These are phyloP conservation scores for Cabera pusaria DNA, from an alignment of 2,888 invertebrate genomes.

Conservation along the genomic window DNA sequence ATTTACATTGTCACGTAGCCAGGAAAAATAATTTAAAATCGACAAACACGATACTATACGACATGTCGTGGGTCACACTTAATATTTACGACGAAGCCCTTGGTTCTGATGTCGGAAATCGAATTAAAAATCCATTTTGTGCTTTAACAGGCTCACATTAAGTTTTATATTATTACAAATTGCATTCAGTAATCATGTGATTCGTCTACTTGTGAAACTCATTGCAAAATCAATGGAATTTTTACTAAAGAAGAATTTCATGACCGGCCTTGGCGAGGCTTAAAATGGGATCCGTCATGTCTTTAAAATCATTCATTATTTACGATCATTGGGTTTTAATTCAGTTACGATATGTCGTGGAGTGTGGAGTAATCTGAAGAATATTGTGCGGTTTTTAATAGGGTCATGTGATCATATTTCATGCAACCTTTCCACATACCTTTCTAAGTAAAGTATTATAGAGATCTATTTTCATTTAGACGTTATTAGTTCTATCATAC, in stretches of 20 bases:
- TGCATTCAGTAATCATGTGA: slow-evolving; percentile 21
- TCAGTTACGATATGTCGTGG: slow-evolving; percentile 2
- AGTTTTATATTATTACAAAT: slow-evolving; percentile 17
- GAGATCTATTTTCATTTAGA: no score
- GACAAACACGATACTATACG: slow-evolving; percentile 3
- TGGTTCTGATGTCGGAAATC: slow-evolving; percentile 7
- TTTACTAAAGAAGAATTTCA: slow-evolving; percentile 29
- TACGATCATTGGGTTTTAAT: slow-evolving; percentile 8
- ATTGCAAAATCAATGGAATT: slow-evolving; percentile 34
- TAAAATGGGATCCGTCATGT: slow-evolving; percentile 18
- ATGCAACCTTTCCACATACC: no score
- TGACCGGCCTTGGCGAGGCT: slow-evolving; percentile 30
- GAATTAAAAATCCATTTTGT: slow-evolving; percentile 17
- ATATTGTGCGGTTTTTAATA: no score
- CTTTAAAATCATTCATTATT: slow-evolving; percentile 24
- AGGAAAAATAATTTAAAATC: slow-evolving; percentile 3
- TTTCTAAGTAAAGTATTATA: no score
- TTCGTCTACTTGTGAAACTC: slow-evolving; percentile 31
- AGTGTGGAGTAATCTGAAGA: no score
- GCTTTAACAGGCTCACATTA: slow-evolving; percentile 14
- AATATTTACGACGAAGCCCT: slow-evolving; percentile 1
- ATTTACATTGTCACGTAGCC: no score
- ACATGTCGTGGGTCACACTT: slow-evolving; percentile 15
- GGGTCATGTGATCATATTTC: no score
- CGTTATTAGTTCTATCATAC: no score